phyloP scores from a whole-genome alignment of 1,140 invertebrate genomes.

The Tetramorium alpestre region DNA sequence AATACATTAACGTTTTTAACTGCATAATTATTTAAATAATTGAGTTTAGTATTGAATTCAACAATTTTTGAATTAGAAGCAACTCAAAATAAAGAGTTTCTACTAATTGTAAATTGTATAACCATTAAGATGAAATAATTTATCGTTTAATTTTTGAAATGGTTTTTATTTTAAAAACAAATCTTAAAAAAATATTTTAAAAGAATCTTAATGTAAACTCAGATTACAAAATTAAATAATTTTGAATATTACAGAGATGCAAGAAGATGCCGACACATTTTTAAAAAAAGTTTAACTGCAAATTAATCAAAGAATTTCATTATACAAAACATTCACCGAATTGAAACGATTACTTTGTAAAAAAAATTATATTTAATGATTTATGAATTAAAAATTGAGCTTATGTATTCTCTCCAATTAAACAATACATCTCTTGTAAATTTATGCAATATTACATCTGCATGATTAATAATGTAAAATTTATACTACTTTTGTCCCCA shows the following conservation, averaged over 20 bases:
- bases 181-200: no score
- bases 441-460: slow-evolving; percentile 32
- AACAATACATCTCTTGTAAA: not conserved
- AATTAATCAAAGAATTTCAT: not conserved
- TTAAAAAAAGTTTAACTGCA: not conserved
- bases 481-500: slow-evolving; percentile 7
- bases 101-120: not conserved
- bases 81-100: not conserved
- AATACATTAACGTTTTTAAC: not conserved
- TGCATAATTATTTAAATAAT: not conserved
- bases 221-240: not conserved
- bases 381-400: slow-evolving; percentile 10
- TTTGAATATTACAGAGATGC: not conserved
- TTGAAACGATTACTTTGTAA: not conserved
- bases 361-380: not conserved
- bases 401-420: not conserved
- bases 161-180: no score
- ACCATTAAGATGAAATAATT: not conserved
- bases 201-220: not conserved
- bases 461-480: slow-evolving; percentile 15
- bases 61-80: not conserved
- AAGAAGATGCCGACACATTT: not conserved
- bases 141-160: not conserved
- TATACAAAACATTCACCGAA: not conserved
- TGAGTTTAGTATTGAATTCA: not conserved